Conservation (phyloP, 1,140 invertebrate species). For the Solen grandis region DNA sequence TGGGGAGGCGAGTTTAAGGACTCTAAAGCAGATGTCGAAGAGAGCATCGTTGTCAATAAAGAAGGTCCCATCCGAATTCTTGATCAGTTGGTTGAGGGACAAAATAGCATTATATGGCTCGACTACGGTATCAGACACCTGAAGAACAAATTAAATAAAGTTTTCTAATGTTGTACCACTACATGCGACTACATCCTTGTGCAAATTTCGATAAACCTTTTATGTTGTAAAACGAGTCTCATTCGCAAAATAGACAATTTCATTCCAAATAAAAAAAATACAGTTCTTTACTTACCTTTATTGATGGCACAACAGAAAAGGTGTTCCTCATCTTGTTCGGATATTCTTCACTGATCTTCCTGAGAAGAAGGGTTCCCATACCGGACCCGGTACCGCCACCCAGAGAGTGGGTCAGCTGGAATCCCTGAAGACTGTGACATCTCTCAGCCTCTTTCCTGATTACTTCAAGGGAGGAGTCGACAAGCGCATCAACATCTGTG, state of each 20-base stretch:
- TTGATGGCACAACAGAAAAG: conserved; percentile 94
- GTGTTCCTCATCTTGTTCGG: conserved; percentile 95
- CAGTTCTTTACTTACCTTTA: conserved; percentile 84
- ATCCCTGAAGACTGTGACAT: conserved; percentile 90
- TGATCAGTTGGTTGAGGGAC: conserved; percentile 89
- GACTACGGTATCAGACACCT: conserved; percentile 84
- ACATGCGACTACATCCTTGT: too few species aligned
- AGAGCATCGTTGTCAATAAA: conserved; percentile 89
- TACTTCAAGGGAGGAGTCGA: conserved; percentile 90
- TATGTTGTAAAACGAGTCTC: too few species aligned
- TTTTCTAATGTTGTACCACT: too few species aligned
- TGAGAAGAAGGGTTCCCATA: too few species aligned
- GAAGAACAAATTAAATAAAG: conserved; percentile 34
- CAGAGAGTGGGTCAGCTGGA: too few species aligned
- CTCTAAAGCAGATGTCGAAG: conserved; percentile 96
- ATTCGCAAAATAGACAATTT: too few species aligned
- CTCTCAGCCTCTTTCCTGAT: conserved; percentile 91
- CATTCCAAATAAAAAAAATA: background rate
- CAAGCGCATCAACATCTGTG: conserved; percentile 94
- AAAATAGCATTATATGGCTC: conserved; percentile 85
- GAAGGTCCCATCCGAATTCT: conserved; percentile 86
- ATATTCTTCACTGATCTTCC: conserved; percentile 84
- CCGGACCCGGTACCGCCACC: too few species aligned
- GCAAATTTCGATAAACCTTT: too few species aligned
- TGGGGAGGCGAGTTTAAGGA: conserved; percentile 89